phyloP scores from a whole-genome alignment of 2,888 invertebrate genomes.

The Euclidia mi region DNA sequence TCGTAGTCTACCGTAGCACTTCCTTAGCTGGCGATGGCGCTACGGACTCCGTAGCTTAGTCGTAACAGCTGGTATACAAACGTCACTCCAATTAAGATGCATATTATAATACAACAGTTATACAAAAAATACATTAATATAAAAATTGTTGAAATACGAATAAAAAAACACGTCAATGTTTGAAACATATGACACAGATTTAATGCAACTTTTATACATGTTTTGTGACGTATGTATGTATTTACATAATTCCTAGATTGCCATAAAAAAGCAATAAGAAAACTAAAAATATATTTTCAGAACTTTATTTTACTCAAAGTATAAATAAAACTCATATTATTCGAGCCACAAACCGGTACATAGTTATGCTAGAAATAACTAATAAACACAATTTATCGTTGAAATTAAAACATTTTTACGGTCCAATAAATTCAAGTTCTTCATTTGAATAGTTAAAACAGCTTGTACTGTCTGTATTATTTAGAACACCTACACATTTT shows the following conservation, averaged over 20 bases:
- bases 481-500: too few species aligned
- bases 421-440: too few species aligned
- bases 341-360: too few species aligned
- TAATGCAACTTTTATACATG: background rate
- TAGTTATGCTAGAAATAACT: background rate
- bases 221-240: too few species aligned
- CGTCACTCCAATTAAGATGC: slow-evolving; percentile 23
- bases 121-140: slow-evolving; percentile 53
- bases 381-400: slow-evolving; percentile 3
- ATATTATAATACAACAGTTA: slow-evolving; percentile 48
- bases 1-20: background rate
- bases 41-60: background rate
- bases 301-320: too few species aligned
- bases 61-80: slow-evolving; percentile 21
- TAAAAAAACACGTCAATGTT: slow-evolving; percentile 26
- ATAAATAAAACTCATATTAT: too few species aligned
- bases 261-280: too few species aligned
- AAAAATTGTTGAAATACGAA: slow-evolving; percentile 37
- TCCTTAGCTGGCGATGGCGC: background rate
- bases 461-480: too few species aligned
- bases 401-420: background rate
- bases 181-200: slow-evolving; percentile 50
- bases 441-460: too few species aligned
- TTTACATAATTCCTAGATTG: too few species aligned
- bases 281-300: too few species aligned